Conservation (phyloP, 2,113 vertebrate genomes). For the Furnarius figulus region DNA sequence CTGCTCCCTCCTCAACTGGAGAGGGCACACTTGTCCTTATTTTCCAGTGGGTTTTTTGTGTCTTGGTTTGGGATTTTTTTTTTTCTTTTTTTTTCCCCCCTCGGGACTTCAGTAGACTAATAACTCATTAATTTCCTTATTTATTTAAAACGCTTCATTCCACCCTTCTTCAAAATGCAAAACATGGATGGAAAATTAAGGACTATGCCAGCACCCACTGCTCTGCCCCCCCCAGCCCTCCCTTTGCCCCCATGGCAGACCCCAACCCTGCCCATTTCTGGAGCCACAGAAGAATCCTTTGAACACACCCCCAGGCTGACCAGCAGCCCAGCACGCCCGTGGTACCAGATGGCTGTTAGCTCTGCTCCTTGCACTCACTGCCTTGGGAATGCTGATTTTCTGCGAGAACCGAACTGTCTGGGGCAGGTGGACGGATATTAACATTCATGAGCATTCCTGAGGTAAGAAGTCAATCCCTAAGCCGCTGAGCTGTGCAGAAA, state of each 20-base stretch:
- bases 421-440: neutral
- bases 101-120: neutral
- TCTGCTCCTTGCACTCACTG: neutral
- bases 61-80: neutral
- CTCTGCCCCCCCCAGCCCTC: neutral
- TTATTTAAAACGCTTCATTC: neutral
- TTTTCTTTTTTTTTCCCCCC: fast-evolving
- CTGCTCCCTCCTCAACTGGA: conserved; percentile 6
- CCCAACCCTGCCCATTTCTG: neutral
- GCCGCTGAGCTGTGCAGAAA: neutral
- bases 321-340: fast-evolving
- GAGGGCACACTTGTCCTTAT: conserved; percentile 25
- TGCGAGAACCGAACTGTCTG: neutral
- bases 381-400: neutral
- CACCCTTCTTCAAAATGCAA: neutral
- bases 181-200: neutral
- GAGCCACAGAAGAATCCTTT: neutral
- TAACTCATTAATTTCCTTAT: neutral
- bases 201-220: neutral
- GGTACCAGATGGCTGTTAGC: neutral
- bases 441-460: conserved; percentile 2
- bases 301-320: neutral
- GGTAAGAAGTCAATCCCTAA: conserved; percentile 8
- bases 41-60: neutral
- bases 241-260: neutral